Percentiles rank a stretch among this genome's conserved stretches.
Conservation (phyloP, 2,113 vertebrate genomes). For the Prunella himalayana region DNA sequence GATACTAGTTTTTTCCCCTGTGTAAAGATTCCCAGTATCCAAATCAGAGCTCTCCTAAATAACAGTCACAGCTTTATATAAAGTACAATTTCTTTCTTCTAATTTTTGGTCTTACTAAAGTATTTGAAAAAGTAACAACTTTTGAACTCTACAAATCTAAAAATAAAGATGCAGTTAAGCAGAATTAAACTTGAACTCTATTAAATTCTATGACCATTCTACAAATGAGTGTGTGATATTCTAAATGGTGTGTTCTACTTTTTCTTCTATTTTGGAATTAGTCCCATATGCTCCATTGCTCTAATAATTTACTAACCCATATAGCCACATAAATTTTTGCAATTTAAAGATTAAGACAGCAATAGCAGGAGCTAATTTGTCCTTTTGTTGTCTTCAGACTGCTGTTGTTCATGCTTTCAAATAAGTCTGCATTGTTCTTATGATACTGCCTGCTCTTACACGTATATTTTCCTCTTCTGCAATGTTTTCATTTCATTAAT, state of each 20-base stretch:
- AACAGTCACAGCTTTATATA: background rate
- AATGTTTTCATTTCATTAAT: constrained; percentile 40
- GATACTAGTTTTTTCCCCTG: background rate
- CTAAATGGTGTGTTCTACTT: background rate
- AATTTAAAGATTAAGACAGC: background rate
- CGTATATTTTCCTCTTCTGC: background rate
- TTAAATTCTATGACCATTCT: background rate
- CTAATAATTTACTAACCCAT: background rate
- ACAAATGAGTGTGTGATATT: background rate
- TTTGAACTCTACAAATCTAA: background rate
- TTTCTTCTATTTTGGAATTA: background rate
- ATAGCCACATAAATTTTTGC: background rate
- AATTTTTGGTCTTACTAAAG: background rate
- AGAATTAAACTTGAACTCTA: background rate
- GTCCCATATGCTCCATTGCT: background rate
- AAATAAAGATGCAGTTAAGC: background rate
- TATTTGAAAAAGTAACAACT: background rate
- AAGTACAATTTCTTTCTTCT: background rate
- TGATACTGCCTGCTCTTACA: background rate
- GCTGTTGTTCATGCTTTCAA: background rate
- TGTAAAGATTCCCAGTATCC: background rate
- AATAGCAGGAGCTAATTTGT: background rate
- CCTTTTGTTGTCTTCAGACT: background rate
- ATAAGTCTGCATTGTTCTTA: background rate
- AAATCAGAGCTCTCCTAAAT: background rate